A percentile compares a stretch with the other conserved stretches of the same genome.
Evolutionary conservation across 2,113 vertebrate genomes (phyloP).

Genomic region (Anolis carolinensis): DNA sequence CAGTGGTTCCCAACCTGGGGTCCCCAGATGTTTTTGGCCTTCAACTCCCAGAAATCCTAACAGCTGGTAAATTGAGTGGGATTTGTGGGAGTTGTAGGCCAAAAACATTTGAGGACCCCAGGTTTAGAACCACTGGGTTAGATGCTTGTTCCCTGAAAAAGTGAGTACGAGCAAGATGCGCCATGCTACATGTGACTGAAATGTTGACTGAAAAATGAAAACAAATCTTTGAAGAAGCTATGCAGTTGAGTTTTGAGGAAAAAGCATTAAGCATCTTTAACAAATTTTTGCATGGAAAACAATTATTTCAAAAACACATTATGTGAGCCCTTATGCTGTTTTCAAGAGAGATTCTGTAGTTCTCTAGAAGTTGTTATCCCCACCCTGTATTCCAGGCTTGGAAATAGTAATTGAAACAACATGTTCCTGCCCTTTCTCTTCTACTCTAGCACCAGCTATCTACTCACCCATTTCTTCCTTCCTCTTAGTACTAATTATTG

Average conservation of each 20-base stretch:
- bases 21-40: too few relatives aligned
- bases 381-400: not conserved
- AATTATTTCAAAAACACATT: not conserved
- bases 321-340: not conserved
- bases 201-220: not conserved
- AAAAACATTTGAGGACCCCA: too few relatives aligned
- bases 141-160: not conserved
- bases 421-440: not conserved
- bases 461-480: slow-evolving; percentile 1
- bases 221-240: not conserved
- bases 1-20: too few relatives aligned
- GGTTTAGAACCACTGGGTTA: too few relatives aligned
- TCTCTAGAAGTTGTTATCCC: not conserved
- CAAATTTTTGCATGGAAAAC: not conserved
- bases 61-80: too few relatives aligned
- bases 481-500: not conserved
- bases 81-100: too few relatives aligned
- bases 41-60: too few relatives aligned
- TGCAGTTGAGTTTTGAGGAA: not conserved
- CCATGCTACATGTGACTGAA: too few relatives aligned
- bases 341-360: not conserved
- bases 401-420: not conserved
- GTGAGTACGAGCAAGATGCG: not conserved
- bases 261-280: not conserved
- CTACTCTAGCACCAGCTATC: not conserved